Evolutionary conservation across 2,797 vertebrate species (phyloP).

Genomic region (Melanotaenia parkinsoni): DNA sequence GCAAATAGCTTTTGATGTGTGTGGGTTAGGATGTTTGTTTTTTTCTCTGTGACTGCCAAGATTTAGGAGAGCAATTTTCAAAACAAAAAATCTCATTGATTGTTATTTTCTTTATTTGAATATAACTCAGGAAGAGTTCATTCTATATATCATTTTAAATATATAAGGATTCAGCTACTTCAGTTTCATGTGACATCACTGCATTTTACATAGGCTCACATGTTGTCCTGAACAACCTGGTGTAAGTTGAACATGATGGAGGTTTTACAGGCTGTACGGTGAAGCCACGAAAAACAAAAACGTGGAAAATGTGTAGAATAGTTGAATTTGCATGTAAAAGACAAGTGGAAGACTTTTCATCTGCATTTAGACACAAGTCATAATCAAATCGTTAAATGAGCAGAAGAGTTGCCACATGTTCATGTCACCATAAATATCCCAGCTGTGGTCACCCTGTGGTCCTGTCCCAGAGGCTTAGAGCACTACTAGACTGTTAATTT

Average conservation of each 20-base stretch:
- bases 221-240: neutral
- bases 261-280: neutral
- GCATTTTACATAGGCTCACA: neutral
- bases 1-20: neutral
- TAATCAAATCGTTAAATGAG: neutral
- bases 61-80: neutral
- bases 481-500: conserved; percentile 67
- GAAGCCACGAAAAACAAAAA: neutral
- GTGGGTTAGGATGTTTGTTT: neutral
- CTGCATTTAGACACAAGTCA: neutral
- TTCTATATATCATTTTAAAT: neutral
- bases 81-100: neutral
- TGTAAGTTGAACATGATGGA: neutral
- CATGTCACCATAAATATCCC: conserved; percentile 48
- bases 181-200: neutral
- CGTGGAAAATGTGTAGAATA: neutral
- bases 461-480: conserved; percentile 46
- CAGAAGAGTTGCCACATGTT: conserved; percentile 32
- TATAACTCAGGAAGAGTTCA: neutral
- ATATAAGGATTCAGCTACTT: neutral
- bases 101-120: neutral
- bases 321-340: neutral
- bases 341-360: neutral
- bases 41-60: neutral
- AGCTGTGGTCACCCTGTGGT: conserved; percentile 66